A percentile compares a stretch with the other conserved stretches of the same genome.
phyloP scores from a whole-genome alignment of 2,888 invertebrate species.

The Drosophila rellima region DNA sequence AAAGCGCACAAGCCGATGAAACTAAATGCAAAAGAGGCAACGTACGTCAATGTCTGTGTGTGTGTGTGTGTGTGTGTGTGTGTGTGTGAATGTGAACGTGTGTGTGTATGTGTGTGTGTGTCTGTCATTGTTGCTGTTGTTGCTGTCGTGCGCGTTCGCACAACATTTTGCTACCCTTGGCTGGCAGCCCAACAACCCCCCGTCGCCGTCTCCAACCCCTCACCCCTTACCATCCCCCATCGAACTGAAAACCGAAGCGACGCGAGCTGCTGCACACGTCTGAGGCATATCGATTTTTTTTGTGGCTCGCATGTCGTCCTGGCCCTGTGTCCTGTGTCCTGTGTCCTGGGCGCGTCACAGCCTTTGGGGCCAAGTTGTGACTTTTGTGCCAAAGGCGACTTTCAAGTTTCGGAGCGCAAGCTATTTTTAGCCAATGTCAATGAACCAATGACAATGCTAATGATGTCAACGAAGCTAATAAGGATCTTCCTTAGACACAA shows the following conservation, averaged over 20 bases:
- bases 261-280: conserved; percentile 65
- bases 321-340: conserved; percentile 9
- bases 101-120: conserved; percentile 16
- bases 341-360: conserved; percentile 57
- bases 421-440: conserved; percentile 77
- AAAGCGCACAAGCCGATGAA: conserved; percentile 62
- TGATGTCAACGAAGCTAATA: background rate
- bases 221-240: conserved; percentile 28
- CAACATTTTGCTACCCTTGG: conserved; percentile 82
- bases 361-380: conserved; percentile 21
- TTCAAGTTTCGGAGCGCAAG: conserved; percentile 49
- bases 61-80: conserved; percentile 18
- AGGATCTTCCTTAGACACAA: background rate
- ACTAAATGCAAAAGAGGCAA: conserved; percentile 62
- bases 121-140: conserved; percentile 40
- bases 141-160: conserved; percentile 57
- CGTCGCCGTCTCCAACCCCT: conserved; percentile 3
- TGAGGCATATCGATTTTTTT: conserved; percentile 82
- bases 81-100: conserved; percentile 17
- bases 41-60: conserved; percentile 24
- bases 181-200: conserved; percentile 34
- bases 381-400: conserved; percentile 45
- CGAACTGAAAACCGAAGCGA: conserved; percentile 35
- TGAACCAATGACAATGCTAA: conserved; percentile 53
- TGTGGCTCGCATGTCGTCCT: conserved; percentile 39